These are phyloP conservation scores for Halesus radiatus DNA, from an alignment of 1,140 invertebrate species.

Conservation along the genomic window DNA sequence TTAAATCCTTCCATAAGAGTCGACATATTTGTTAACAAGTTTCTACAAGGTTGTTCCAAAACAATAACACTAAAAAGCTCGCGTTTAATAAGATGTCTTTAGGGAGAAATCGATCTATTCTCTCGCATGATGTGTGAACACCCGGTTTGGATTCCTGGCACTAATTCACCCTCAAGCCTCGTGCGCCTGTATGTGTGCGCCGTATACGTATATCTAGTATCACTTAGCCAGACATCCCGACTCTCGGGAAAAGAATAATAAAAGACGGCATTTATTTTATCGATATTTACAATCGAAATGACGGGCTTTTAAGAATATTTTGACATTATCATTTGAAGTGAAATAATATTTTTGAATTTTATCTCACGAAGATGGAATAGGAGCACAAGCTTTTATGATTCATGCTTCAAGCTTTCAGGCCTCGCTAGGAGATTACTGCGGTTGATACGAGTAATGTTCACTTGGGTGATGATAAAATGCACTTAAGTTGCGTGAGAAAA, in stretches of 20 bases:
- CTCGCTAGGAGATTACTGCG: neutral
- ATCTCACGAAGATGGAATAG: slow-evolving; percentile 37
- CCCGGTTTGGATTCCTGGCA: slow-evolving; percentile 16
- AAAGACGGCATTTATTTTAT: slow-evolving; percentile 44
- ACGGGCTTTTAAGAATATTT: slow-evolving; percentile 50
- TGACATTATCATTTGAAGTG: slow-evolving; percentile 53
- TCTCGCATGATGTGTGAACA: neutral
- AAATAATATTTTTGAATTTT: slow-evolving; percentile 50
- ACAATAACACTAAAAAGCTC: slow-evolving; percentile 39
- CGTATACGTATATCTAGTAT: slow-evolving; percentile 3
- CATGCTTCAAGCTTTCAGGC: slow-evolving; percentile 3
- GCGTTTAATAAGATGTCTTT: slow-evolving; percentile 40
- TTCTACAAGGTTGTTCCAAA: slow-evolving; percentile 30
- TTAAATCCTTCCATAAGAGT: slow-evolving; percentile 43
- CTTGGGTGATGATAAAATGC: neutral
- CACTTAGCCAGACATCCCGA: slow-evolving; percentile 35
- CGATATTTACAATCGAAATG: slow-evolving; percentile 45
- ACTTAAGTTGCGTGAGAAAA: slow-evolving; percentile 32
- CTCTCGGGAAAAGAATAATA: slow-evolving; percentile 35
- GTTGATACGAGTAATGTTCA: neutral
- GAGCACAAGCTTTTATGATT: slow-evolving; percentile 20
- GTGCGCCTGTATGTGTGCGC: neutral
- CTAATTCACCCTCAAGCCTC: neutral
- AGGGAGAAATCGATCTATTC: slow-evolving; percentile 31
- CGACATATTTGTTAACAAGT: slow-evolving; percentile 43